Evolutionary conservation across 2,888 invertebrate species (phyloP), one percentile per base, ranked within the genome.

Genomic region (Hirtodrosophila trivittata): DNA sequence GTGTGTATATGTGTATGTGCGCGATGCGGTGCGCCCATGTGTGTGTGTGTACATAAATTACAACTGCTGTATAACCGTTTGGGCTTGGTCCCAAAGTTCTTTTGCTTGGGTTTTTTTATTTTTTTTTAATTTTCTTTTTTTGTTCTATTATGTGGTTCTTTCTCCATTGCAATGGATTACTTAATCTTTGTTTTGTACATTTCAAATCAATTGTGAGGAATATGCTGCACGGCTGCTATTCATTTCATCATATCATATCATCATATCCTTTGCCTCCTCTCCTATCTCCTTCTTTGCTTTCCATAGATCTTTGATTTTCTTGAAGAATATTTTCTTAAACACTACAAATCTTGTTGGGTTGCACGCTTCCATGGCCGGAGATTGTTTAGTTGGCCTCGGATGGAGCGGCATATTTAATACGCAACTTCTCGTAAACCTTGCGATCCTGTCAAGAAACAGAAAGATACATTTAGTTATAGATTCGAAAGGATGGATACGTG

Each of bases 391-490:
- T n/a, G 47, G 81, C 59, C 67, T 77, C 33, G 9, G 89, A 87
- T 33, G 90, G 89, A 18, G 90, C 88, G 7, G 93, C 92, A 88
- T 95, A 95, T 67, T 94, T 93, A 72, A 93, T 91, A 82, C 94
- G 92, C 83, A 96, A 90, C 83, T 94, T 94, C 69, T 95, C 94
- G 86, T 97, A 97, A 83, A 95, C 94, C 82, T 93, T 92, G 73
- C 94, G 94, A 86, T 97, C 97, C 93, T 94, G 46, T 25, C 51
- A 50, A 25, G 14, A 18, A n/a, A n/a, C n/a, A n/a, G n/a, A n/a
- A n/a, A n/a, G n/a, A n/a, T n/a, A n/a, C n/a, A n/a, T n/a, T n/a
- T n/a, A n/a, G n/a, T n/a, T n/a, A n/a, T n/a, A n/a, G n/a, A n/a
- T n/a, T n/a, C n/a, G n/a, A n/a, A n/a, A n/a, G n/a, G n/a, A n/a